Percentiles rank a stretch among this genome's conserved stretches.
These are phyloP conservation scores for Scolopax bukidnonensis DNA, from an alignment of 2,797 vertebrate species.

Conservation along the genomic window DNA sequence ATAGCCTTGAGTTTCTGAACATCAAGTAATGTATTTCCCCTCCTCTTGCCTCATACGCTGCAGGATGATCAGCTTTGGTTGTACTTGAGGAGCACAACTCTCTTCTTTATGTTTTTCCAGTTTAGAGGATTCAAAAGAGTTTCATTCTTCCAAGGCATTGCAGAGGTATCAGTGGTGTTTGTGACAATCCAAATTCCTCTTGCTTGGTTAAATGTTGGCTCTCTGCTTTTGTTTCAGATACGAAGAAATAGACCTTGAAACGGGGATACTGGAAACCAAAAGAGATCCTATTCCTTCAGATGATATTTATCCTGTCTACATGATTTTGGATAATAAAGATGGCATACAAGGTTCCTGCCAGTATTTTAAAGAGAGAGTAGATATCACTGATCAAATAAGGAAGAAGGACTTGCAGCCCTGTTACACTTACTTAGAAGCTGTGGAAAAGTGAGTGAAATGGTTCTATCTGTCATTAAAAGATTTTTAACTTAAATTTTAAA, in stretches of 20 bases:
- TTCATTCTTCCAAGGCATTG: neutral
- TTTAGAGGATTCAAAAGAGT: neutral
- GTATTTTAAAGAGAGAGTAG: conserved; percentile 84
- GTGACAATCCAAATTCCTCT: neutral
- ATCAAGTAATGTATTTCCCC: accelerated
- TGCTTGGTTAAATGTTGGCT: neutral
- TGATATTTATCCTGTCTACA: conserved; percentile 87
- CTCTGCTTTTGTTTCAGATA: conserved; percentile 69
- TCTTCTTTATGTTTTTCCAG: neutral
- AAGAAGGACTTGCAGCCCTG: conserved; percentile 75
- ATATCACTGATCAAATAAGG: conserved; percentile 83
- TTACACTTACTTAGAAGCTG: conserved; percentile 79
- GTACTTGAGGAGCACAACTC: accelerated
- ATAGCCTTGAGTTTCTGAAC: neutral
- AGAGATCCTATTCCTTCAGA: conserved; percentile 54
- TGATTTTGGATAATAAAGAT: conserved; percentile 84
- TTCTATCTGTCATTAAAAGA: neutral
- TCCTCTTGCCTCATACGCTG: neutral
- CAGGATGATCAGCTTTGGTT: neutral
- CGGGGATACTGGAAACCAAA: conserved; percentile 79
- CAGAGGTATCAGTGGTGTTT: neutral
- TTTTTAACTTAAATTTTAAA: neutral
- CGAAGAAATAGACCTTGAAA: conserved; percentile 85
- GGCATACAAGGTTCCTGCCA: conserved; percentile 92
- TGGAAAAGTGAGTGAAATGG: conserved; percentile 80